Conservation (phyloP, 53 echinoderm and acorn worm species). For the Holothuria scabra region DNA sequence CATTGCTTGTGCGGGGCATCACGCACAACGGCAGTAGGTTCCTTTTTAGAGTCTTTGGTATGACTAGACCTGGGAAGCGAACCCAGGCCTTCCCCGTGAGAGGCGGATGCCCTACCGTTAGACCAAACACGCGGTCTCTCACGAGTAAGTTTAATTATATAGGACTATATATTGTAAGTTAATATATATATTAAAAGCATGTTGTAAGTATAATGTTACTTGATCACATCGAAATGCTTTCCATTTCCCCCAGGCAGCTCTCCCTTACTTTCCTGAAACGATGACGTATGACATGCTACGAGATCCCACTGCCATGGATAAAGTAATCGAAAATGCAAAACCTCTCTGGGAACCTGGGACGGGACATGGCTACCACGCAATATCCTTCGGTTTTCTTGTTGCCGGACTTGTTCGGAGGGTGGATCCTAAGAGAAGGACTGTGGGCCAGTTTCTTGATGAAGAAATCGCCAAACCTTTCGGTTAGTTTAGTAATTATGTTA, state of each 20-base stretch:
- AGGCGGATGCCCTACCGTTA: too few relatives aligned
- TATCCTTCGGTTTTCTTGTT: slow-evolving; percentile 59
- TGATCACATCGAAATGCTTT: too few relatives aligned
- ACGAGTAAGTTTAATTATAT: too few relatives aligned
- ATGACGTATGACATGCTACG: slow-evolving; percentile 52
- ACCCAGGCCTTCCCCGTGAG: too few relatives aligned
- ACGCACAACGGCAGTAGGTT: too few relatives aligned
- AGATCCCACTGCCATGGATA: slow-evolving; percentile 35
- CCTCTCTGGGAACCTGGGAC: slow-evolving; percentile 81
- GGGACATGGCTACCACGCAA: slow-evolving; percentile 78
- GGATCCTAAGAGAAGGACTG: slow-evolving; percentile 73
- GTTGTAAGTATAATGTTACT: too few relatives aligned
- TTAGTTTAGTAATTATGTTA: slow-evolving; percentile 24
- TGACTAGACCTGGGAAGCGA: too few relatives aligned
- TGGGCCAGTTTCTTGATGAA: slow-evolving; percentile 81
- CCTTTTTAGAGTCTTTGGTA: too few relatives aligned
- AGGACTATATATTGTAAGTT: too few relatives aligned
- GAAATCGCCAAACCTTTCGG: slow-evolving; percentile 87
- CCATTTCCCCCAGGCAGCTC: slow-evolving; percentile 60
- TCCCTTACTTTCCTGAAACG: slow-evolving; percentile 43
- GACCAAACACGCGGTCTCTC: too few relatives aligned
- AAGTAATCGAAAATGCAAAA: slow-evolving; percentile 58
- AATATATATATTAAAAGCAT: too few relatives aligned
- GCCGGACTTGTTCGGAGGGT: slow-evolving; percentile 72
- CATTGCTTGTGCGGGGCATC: too few relatives aligned